Evolutionary conservation across 1,140 invertebrate genomes (phyloP).

Genomic region (Neodiprion virginianus): DNA sequence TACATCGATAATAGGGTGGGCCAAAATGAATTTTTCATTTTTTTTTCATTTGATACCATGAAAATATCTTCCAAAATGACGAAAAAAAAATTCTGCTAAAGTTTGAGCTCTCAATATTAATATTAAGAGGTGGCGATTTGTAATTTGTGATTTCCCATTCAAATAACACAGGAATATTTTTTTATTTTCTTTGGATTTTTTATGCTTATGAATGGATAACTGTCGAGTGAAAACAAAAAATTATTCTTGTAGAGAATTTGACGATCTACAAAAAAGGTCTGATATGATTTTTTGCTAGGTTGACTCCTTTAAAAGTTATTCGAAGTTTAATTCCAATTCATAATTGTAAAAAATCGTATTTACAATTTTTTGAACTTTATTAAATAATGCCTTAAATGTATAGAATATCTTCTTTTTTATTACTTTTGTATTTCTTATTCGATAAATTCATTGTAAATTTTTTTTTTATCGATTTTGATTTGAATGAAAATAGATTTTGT

Average conservation of each 20-base stretch:
- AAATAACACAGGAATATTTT: too few relatives aligned
- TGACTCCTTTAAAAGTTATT: constrained; percentile 15
- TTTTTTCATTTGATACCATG: too few relatives aligned
- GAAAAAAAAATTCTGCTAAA: too few relatives aligned
- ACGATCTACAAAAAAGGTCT: constrained; percentile 23
- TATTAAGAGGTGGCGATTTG: too few relatives aligned
- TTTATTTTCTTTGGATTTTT: too few relatives aligned
- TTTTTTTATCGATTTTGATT: not conserved
- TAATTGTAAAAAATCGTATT: not conserved
- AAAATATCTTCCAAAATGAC: too few relatives aligned
- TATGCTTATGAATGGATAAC: too few relatives aligned
- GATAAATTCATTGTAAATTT: not conserved
- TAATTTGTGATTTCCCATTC: too few relatives aligned
- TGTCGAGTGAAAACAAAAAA: too few relatives aligned
- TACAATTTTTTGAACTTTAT: not conserved
- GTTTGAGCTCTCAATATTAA: too few relatives aligned
- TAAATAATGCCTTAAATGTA: not conserved
- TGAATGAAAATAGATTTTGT: not conserved
- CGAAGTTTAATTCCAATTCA: not conserved
- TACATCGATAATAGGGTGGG: too few relatives aligned
- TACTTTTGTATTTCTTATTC: not conserved
- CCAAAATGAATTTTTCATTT: too few relatives aligned
- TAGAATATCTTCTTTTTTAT: not conserved
- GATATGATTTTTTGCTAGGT: constrained; percentile 15
- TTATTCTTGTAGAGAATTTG: not conserved